Percentiles rank a stretch among this genome's conserved stretches.
phyloP scores from a whole-genome alignment of 2,888 invertebrate species.

The Neocrepidodera transversa region DNA sequence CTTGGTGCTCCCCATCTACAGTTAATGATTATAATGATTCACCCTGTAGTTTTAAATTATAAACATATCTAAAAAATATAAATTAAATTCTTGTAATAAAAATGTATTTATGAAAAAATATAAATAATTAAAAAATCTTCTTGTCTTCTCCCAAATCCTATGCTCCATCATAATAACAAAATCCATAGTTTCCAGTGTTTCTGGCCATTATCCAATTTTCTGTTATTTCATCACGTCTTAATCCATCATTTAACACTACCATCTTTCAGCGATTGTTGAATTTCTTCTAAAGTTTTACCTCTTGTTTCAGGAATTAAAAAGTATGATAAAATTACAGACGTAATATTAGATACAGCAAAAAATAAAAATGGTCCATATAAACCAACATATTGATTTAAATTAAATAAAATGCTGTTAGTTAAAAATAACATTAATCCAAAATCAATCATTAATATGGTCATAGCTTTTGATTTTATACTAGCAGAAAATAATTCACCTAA shows the following conservation, averaged over 20 bases:
- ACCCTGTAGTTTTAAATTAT: too few relatives aligned
- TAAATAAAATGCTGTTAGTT: constrained; percentile 51
- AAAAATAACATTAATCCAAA: constrained; percentile 45
- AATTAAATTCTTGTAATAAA: too few relatives aligned
- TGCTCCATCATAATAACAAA: too few relatives aligned
- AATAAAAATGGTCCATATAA: constrained; percentile 52
- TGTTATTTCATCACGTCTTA: too few relatives aligned
- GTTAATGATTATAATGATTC: too few relatives aligned
- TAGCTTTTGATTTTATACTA: constrained; percentile 52
- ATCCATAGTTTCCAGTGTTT: too few relatives aligned
- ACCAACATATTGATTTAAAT: constrained; percentile 48
- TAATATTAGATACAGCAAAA: constrained; percentile 47
- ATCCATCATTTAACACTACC: not conserved
- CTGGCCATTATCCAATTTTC: too few relatives aligned
- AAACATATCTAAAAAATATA: too few relatives aligned
- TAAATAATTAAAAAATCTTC: too few relatives aligned
- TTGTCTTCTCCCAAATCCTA: too few relatives aligned
- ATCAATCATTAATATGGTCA: constrained; percentile 46
- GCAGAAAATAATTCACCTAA: constrained; percentile 52
- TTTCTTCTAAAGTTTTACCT: constrained; percentile 56
- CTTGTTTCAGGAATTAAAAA: constrained; percentile 55
- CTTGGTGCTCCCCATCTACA: too few relatives aligned
- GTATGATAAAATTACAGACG: constrained; percentile 46
- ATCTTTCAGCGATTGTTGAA: constrained; percentile 48
- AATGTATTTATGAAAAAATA: too few relatives aligned